Base-by-base conservation (phyloP, 2,797 vertebrate species). In the Halcyon leucocephala region DNA sequence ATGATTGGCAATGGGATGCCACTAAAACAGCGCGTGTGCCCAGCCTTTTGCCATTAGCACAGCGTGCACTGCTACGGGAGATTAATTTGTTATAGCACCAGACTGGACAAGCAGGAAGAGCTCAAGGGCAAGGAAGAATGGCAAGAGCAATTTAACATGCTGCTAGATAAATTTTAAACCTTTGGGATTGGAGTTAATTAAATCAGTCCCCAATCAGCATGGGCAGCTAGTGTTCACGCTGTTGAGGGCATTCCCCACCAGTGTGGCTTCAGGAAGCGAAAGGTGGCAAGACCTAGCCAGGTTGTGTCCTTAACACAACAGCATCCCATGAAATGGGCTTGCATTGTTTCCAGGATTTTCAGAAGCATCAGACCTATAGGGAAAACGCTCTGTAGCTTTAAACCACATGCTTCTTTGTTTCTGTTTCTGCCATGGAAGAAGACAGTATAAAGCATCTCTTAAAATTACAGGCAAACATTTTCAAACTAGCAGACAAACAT, bases 31-130 rank as follows among this genome's bases (percentile, higher is more conserved):
- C 70, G 49, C 0, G 0, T 3, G 11, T 12, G 19, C 61, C 54
- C 52, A 42, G 48, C 49, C 79, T 61, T 82, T 54, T 78, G 57
- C 82, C 76, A 61, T 82, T 62, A 76, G 66, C 55, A 83, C 29
- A 37, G 62, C 2, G 0, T n/a, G 48, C 31, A 28, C 48, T 91
- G 85, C 77, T 39, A 37, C 0, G 4, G 14, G 52, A 93, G 74
- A 90, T 95, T 89, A 49, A 89, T 90, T 82, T 67, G 46, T 80
- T 89, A 71, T 33, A 78, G 71, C 41, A 78, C 16, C 37, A 87
- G 88, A 61, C 46, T 54, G 80, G 91, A 89, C 91, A 92, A 93
- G 81, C 57, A 80, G 74, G 83, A 84, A 87, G 90, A 81, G 46
- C 55, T 82, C 64, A 96, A 78, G 72, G 93, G 83, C 35, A 78